phyloP scores from a whole-genome alignment of 2,888 invertebrate genomes.

The Sesia apiformis region DNA sequence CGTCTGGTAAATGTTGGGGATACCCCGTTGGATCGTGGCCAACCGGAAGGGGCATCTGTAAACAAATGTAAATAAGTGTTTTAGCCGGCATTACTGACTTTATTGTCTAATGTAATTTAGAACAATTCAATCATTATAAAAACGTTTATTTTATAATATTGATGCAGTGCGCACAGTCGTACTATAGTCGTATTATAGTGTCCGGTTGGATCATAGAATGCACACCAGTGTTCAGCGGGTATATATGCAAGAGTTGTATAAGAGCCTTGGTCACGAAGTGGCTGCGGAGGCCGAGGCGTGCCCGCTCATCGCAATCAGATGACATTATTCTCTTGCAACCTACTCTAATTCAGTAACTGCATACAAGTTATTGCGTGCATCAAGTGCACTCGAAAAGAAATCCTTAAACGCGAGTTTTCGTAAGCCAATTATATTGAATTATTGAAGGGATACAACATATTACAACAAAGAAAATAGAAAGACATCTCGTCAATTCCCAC shows the following conservation, averaged over 20 bases:
- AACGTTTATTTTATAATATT: not conserved
- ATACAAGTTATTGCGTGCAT: not conserved
- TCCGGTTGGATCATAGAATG: slow-evolving; percentile 22
- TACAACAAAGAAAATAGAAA: no score
- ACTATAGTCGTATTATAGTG: slow-evolving; percentile 38
- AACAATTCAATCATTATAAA: not conserved
- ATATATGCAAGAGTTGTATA: slow-evolving; percentile 42
- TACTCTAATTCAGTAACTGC: slow-evolving; percentile 23
- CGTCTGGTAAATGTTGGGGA: slow-evolving; percentile 65
- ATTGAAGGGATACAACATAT: no score
- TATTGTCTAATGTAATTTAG: not conserved
- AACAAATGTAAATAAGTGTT: slow-evolving; percentile 36
- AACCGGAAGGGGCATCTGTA: slow-evolving; percentile 62
- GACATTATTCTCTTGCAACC: slow-evolving; percentile 49
- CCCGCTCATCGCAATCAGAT: slow-evolving; percentile 45
- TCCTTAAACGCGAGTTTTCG: no score
- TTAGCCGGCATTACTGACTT: not conserved
- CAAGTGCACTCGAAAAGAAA: no score
- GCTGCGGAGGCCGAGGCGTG: slow-evolving; percentile 38
- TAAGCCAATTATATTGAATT: no score
- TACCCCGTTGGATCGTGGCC: slow-evolving; percentile 65
- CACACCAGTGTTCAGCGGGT: slow-evolving; percentile 32
- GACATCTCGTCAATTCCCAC: no score
- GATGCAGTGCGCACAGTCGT: not conserved
- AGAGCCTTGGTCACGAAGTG: slow-evolving; percentile 41